Base-by-base conservation (phyloP, 35 echinoderm and acorn worm genomes). In the Lytechinus variegatus region DNA sequence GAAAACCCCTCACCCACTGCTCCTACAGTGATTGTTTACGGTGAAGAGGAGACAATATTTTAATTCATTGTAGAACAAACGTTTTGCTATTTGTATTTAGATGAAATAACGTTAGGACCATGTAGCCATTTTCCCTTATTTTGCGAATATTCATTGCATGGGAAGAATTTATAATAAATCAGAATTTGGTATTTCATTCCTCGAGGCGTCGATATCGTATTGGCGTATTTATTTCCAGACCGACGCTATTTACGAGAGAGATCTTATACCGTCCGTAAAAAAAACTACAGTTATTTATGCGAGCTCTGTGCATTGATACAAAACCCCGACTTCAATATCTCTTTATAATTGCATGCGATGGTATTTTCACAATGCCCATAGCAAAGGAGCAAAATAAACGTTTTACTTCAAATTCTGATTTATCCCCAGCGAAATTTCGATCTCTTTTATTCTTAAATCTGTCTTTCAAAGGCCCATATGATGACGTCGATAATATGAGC, bases 401-500 rank as follows among this genome's bases (percentile, higher is more conserved):
- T 24, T 79, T 19, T 79, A 7, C n/a, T 79, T 79, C 14, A 79
- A 79, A 4, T 24, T 79, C 66, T 8, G n/a, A 13, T 79, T 79
- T 79, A 24, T 16, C n/a, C 33, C n/a, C 66, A 5, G 19, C 66
- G 19, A 79, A n/a, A 79, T 24, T 21, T 72, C n/a, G 19, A 7
- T 79, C 66, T 4, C 66, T 79, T n/a, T 79, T 79, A 7, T 24
- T 24, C 3, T 6, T 7, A 79, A 79, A 24, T 24, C 21, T 24
- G 19, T 79, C 66, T 79, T 66, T 79, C n/a, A 24, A 79, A 79
- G 66, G 66, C n/a, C 14, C 16, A 79, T 7, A 79, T 16, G 66
- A 79, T 79, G 66, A 79, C 66, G 66, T 79, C 66, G 66, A 79
- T 79, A 79, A 79, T 79, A 4, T 79, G 66, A 79, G 66, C 66